These are phyloP conservation scores for Polia nebulosa DNA, from an alignment of 2,888 invertebrate species.

Conservation along the genomic window DNA sequence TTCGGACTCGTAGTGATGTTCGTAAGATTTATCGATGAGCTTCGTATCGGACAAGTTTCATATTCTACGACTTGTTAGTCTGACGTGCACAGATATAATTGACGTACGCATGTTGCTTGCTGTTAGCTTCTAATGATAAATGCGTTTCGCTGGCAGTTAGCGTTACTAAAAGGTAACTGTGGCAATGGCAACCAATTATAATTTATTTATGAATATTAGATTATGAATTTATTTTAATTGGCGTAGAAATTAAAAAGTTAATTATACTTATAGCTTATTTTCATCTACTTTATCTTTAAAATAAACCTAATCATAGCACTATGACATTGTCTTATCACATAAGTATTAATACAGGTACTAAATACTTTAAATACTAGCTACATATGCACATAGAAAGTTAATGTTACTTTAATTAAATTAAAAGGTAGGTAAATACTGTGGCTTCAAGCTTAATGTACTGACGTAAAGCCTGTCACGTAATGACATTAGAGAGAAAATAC, in stretches of 20 bases:
- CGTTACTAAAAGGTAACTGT: constrained; percentile 53
- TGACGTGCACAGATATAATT: constrained; percentile 72
- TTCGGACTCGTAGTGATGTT: constrained; percentile 78
- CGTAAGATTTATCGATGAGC: constrained; percentile 81
- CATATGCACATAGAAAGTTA: too few species aligned
- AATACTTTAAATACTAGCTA: neutral
- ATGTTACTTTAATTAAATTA: constrained; percentile 12
- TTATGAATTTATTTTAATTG: constrained; percentile 39
- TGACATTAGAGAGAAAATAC: neutral
- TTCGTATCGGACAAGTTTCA: constrained; percentile 71
- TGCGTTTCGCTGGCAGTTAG: constrained; percentile 59
- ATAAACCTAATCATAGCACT: neutral
- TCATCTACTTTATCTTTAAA: neutral
- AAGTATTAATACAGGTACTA: neutral
- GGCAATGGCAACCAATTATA: constrained; percentile 56
- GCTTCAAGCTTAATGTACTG: constrained; percentile 12
- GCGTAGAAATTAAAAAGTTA: constrained; percentile 13
- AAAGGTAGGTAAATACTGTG: constrained; percentile 8
- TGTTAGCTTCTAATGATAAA: constrained; percentile 64
- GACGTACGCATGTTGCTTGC: constrained; percentile 67
- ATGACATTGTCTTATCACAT: neutral
- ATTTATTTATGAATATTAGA: constrained; percentile 40
- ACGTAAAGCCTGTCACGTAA: constrained; percentile 6
- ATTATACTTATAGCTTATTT: constrained; percentile 2
- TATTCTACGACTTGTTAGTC: constrained; percentile 72